Conservation (phyloP, 2,888 invertebrate genomes). For the Leptothorax acervorum region DNA sequence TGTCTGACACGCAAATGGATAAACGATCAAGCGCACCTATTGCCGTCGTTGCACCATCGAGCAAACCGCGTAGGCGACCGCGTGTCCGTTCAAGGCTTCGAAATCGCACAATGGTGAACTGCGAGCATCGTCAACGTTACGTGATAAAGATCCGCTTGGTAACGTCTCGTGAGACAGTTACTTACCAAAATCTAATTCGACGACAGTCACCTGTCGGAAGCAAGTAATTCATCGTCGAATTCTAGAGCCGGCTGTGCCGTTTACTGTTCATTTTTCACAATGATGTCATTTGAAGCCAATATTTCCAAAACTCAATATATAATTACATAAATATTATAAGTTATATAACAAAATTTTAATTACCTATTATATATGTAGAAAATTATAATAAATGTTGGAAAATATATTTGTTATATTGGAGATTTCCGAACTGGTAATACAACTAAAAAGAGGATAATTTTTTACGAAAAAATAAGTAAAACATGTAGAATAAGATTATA, state of each 20-base stretch:
- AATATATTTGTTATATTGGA: background rate
- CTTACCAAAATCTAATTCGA: slow-evolving; percentile 43
- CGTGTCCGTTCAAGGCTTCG: slow-evolving; percentile 60
- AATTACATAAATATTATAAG: background rate
- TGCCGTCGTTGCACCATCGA: slow-evolving; percentile 55
- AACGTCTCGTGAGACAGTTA: slow-evolving; percentile 30
- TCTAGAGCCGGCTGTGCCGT: background rate
- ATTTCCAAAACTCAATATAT: background rate
- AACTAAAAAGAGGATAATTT: background rate
- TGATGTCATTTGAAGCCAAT: background rate
- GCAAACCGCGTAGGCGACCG: slow-evolving; percentile 50
- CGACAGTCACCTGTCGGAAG: too few species aligned
- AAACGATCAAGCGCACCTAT: slow-evolving; percentile 38
- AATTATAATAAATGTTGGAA: background rate
- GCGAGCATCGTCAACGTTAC: slow-evolving; percentile 41
- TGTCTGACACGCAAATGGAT: slow-evolving; percentile 59
- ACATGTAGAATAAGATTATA: background rate
- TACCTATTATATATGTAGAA: background rate
- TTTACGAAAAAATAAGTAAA: background rate
- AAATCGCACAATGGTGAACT: slow-evolving; percentile 60
- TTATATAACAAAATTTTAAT: background rate
- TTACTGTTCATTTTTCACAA: background rate
- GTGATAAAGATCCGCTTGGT: slow-evolving; percentile 35
- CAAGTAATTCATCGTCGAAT: slow-evolving; percentile 45
- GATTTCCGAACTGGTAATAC: background rate